Evolutionary conservation across 2,113 vertebrate genomes (phyloP), one percentile per base, ranked within the genome.

Genomic region (Edolisoma coerulescens): DNA sequence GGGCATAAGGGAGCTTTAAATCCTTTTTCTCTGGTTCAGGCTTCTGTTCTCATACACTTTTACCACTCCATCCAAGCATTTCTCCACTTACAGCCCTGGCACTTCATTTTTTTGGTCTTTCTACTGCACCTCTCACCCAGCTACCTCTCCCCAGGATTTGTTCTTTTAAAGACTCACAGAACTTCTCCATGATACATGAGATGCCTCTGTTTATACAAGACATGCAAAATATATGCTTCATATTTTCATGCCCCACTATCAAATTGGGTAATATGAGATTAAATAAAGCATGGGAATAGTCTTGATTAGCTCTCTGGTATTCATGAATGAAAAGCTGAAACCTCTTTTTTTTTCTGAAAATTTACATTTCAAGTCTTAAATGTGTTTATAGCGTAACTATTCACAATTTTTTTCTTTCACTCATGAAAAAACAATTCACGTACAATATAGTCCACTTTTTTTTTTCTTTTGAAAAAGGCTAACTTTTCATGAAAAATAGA

Each of bases 1-100:
- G 73, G 92, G 56, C 79, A 81, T 35, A 81, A 84, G 63, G 93
- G 79, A 94, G 74, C 37, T 95, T 95, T 92, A 94, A 91, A 93
- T 92, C 50, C 19, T 77, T 90, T 70, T 95, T 47, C 28, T 81
- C 47, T 87, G 26, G 54, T 71, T 93, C 83, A 70, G 59, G 60
- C 54, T 90, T 84, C 59, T 59, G 52, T 41, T 88, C 26, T 91
- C 54, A 37, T 11, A 86, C n/a, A 16, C 44, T 92, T 90, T 94
- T 81, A 80, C 70, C 20, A 84, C n/a, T 73, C 30, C 52, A 74
- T 94, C 56, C 44, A 90, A 76, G 67, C 47, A 84, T 63, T 71
- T 89, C 71, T 92, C 13, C 30, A 42, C 41, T 89, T 59, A 61
- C 2, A 87, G 42, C 39, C 54, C 49, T 75, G 68, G 47, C 24